Base-by-base conservation (phyloP, 2,888 invertebrate genomes). In the Panorpa germanica region DNA sequence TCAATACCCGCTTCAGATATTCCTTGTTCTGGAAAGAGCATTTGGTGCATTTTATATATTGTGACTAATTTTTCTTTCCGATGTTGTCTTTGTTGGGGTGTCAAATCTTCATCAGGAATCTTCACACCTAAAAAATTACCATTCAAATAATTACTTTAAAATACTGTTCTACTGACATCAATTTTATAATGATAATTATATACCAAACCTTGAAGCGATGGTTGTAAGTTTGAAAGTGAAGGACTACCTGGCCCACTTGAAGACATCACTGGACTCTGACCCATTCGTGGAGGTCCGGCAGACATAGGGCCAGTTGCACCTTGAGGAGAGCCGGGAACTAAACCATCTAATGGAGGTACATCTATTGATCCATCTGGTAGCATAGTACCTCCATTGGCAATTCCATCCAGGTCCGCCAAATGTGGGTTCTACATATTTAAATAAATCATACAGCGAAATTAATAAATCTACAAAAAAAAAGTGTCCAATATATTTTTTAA, bases 31-130 rank as follows among this genome's bases (percentile, higher is more conserved):
- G 86, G 86, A 57, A 88, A 88, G 32, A 93, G 55, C 65, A 88
- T 75, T 50, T 86, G 81, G 43, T 90, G 82, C 74, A 93, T 85
- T 60, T 90, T 88, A 28, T 52, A 59, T 32, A 95, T 65, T 35
- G 81, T 86, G 4, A 90, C 91, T 28, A 95, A 59, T 45, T 90
- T 83, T 46, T 86, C 86, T 54, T 91, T 91, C 35, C 95, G 68
- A 50, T 90, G 86, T 38, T 88, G 85, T 32, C 88, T 68, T 52
- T 95, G 93, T 50, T 93, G 88, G 19, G 93, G 91, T 31, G 95
- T 95, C 43, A 95, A 61, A 56, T 91, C 90, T 57, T 93, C 93
- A 56, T 88, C 88, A 41, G 88, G 88, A 46, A 90, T 81, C 66
- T 90, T 86, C 26, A 86, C 82, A 41, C 77, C 70, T 62, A 52